These are phyloP conservation scores for Apotomis turbidana DNA, from an alignment of 2,888 invertebrate species.

Conservation along the genomic window DNA sequence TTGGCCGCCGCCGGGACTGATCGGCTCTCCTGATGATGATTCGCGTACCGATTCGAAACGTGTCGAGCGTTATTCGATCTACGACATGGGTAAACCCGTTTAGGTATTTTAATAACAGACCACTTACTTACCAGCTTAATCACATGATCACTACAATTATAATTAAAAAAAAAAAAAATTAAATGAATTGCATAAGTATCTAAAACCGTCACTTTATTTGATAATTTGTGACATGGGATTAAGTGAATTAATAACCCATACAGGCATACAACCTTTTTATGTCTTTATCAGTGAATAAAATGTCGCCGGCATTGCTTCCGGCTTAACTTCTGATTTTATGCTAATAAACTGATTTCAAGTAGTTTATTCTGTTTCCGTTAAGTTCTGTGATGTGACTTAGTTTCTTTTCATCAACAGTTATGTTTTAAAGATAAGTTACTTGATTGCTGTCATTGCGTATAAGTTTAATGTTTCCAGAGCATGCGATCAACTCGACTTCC, in stretches of 20 bases:
- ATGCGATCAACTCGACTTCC: slow-evolving; percentile 17
- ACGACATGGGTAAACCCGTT: no score
- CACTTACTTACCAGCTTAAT: no score
- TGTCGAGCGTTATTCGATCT: no score
- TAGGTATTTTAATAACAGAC: no score
- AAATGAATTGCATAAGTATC: no score
- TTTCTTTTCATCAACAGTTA: slow-evolving; percentile 22
- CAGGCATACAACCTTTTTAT: slow-evolving; percentile 28
- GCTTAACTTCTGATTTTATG: slow-evolving; percentile 10
- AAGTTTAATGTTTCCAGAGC: slow-evolving; percentile 6
- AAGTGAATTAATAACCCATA: slow-evolving; percentile 21
- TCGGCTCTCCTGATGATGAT: no score
- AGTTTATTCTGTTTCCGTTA: slow-evolving; percentile 29
- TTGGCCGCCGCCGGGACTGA: no score
- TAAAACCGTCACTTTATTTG: slow-evolving; percentile 12
- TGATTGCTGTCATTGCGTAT: slow-evolving; percentile 21
- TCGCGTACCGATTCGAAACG: no score
- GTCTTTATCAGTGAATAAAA: slow-evolving; percentile 27
- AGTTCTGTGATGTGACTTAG: slow-evolving; percentile 14
- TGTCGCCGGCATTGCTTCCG: slow-evolving; percentile 24
- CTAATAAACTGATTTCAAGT: slow-evolving; percentile 26
- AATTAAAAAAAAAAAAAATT: no score
- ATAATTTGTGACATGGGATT: slow-evolving; percentile 22
- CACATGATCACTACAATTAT: no score
- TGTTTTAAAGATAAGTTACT: slow-evolving; percentile 11